phyloP scores from a whole-genome alignment of 2,113 vertebrate genomes.

The Rafetus swinhoei region DNA sequence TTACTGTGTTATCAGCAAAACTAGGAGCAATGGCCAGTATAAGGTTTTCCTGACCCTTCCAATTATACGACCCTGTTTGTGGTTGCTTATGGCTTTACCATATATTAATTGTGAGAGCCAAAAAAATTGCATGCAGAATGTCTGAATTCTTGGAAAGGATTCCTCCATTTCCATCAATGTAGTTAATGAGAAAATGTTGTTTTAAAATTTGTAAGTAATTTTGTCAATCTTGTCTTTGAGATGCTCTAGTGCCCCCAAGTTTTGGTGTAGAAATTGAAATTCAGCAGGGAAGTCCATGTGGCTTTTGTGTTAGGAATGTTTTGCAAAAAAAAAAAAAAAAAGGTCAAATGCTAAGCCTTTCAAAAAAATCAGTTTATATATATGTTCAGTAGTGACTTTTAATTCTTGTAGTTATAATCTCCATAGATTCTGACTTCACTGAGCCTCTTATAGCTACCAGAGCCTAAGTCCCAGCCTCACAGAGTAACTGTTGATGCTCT shows the following conservation, averaged over 20 bases:
- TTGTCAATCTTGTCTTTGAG: not conserved
- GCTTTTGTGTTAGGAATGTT: not conserved
- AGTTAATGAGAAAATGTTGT: no score
- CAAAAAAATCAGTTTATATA: not conserved
- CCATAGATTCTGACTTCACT: not conserved
- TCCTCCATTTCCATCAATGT: no score
- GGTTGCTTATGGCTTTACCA: not conserved
- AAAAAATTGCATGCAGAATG: not conserved
- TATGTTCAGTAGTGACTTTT: not conserved
- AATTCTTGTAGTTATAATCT: not conserved
- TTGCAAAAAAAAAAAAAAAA: not conserved
- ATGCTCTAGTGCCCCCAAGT: not conserved
- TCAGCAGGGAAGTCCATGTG: not conserved
- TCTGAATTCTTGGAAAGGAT: no score
- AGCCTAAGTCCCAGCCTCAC: not conserved
- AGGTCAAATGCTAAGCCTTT: no score
- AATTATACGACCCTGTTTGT: not conserved
- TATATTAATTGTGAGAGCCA: not conserved
- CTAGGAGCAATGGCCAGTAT: not conserved
- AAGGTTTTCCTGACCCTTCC: not conserved
- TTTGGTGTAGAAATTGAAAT: not conserved
- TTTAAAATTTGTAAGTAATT: not conserved
- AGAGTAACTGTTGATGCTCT: not conserved
- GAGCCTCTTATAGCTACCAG: not conserved
- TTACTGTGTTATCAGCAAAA: not conserved